Percentiles rank a stretch among this genome's conserved stretches.
phyloP scores from a whole-genome alignment of 2,888 invertebrate species.

The Pristionchus arcanus region DNA sequence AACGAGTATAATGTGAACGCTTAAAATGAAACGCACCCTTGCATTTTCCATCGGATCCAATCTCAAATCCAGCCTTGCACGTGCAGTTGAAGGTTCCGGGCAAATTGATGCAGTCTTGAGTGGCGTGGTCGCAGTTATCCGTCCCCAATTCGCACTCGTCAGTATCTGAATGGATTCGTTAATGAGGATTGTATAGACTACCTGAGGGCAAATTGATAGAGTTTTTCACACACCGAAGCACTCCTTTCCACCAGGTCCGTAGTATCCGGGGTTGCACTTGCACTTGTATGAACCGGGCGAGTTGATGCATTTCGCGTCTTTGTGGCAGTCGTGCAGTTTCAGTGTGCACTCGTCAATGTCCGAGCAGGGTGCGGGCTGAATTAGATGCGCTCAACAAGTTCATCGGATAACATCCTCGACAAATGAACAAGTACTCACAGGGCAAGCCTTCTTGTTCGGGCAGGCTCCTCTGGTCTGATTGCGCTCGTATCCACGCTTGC shows the following conservation, averaged over 20 bases:
- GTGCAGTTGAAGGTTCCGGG: conserved; percentile 55
- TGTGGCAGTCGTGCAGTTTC: conserved; percentile 62
- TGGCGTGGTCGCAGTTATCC: conserved; percentile 51
- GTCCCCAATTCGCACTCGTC: conserved; percentile 53
- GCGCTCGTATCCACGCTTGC: conserved; percentile 43
- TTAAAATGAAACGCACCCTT: background rate
- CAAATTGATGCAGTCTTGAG: conserved; percentile 55
- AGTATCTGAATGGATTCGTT: conserved; percentile 12
- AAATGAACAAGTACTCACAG: background rate
- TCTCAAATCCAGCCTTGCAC: conserved; percentile 50
- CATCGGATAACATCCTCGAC: no score
- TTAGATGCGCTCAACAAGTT: no score
- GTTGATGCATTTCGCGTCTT: conserved; percentile 67
- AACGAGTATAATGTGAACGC: background rate
- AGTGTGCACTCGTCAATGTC: conserved; percentile 72
- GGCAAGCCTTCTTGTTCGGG: background rate
- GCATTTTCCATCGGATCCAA: conserved; percentile 35
- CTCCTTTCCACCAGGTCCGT: conserved; percentile 31
- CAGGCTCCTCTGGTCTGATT: conserved; percentile 1
- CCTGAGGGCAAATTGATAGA: no score
- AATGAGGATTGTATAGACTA: background rate
- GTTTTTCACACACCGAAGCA: conserved; percentile 14
- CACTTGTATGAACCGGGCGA: conserved; percentile 65
- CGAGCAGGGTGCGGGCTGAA: conserved; percentile 17
- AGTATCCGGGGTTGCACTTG: conserved; percentile 84